Base-by-base conservation (phyloP, 2,113 vertebrate species). In the Vidua macroura region DNA sequence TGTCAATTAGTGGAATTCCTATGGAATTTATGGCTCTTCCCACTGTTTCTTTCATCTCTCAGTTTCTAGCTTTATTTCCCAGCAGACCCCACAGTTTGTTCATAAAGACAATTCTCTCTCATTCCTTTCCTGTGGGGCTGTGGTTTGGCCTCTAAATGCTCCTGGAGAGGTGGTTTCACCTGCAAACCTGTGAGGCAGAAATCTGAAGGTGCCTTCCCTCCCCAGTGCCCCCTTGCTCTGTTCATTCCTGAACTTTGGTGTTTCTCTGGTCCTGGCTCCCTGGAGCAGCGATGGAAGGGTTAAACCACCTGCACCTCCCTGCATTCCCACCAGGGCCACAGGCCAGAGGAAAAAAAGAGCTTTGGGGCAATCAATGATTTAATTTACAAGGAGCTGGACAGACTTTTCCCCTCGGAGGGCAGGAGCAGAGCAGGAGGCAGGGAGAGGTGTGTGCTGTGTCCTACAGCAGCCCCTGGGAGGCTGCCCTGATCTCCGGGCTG, bases 391-490 rank as follows among this genome's bases (percentile, higher is more conserved):
- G 59, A 66, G 43, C 63, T 14, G 76, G 75, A 4, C 19, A 33
- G 55, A 20, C 14, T 2, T 79, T 48, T 16, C n/a, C 24, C 31
- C 31, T 23, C 1, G 10, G 53, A 73, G 64, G 43, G 44, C 52
- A 51, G 81, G 52, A 88, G 58, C 88, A 49, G 73, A 44, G 67
- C 70, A 30, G 4, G 20, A 31, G 81, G 41, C 77, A 66, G 51
- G 16, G 19, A 49, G n/a, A 31, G 28, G 3, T 13, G 37, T 21
- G 58, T 15, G 63, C 43, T 3, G 9, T 21, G 30, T 62, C 59
- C 76, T 81, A 0, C 4, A 1, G 41, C 35, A 31, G 7, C 28
- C 44, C 48, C 53, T 4, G 20, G 0, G 5, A 25, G 20, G 28
- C 10, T 55, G 64, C 76, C 73, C 64, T 39, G 35, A 25, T 63